Base-by-base conservation (phyloP, 2,797 vertebrate species). In the Peromyscus aztecus region DNA sequence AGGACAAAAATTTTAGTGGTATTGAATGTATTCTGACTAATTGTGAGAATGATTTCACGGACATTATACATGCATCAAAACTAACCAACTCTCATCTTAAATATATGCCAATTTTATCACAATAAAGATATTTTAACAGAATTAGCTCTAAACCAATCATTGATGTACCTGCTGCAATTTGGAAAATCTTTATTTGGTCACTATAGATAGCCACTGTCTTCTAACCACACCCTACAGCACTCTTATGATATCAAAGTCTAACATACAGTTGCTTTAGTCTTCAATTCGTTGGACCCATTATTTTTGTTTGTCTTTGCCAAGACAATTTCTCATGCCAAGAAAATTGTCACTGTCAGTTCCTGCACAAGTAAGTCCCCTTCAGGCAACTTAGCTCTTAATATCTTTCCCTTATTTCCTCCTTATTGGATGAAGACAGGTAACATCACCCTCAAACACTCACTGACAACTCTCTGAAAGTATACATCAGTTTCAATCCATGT, bases 401-500 rank as follows among this genome's bases (percentile, higher is more conserved):
- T 84, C 21, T 95, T 96, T 91, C 57, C 19, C 37, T 95, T 87
- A 89, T 97, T 95, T 90, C 31, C 61, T 94, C 86, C 69, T 73
- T 96, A 96, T 81, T 95, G 89, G 46, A 93, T 95, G 80, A 97
- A 91, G 71, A 91, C 78, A 85, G 23, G 82, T 97, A 85, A 84
- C 85, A 95, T 63, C 43, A 85, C 13, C 8, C 19, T 95, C 37
- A 91, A 43, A 94, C 40, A 76, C 34, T 83, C 84, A 94, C n/a
- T 90, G 96, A 84, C 86, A 89, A 91, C 78, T 75, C 59, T 97
- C 40, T 87, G 40, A 84, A 65, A 80, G 81, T 94, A 84, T 94
- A 71, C 57, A 95, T 96, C 80, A 95, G 81, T 94, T 96, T 96
- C 83, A 91, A 95, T 95, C 55, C 78, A 84, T 93, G 83, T 90